These are phyloP conservation scores for Esox masquinongy DNA, from an alignment of 2,797 vertebrate genomes.

Conservation along the genomic window DNA sequence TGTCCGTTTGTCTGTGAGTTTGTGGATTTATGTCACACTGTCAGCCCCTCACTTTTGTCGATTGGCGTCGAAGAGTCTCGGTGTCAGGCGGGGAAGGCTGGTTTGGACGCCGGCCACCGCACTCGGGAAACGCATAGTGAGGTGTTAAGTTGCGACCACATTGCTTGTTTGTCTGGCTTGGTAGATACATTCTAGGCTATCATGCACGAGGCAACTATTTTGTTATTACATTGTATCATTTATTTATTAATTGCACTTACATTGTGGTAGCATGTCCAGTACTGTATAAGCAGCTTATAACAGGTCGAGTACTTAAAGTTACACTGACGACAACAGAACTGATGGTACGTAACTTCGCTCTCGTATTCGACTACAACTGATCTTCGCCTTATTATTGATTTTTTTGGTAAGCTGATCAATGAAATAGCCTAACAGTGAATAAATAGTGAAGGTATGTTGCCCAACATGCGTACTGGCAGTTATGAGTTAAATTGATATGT, in stretches of 20 bases:
- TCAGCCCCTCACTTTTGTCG: slow-evolving; percentile 32
- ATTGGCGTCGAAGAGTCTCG: slow-evolving; percentile 75
- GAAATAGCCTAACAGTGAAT: background rate
- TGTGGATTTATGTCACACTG: slow-evolving; percentile 19
- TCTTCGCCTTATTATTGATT: background rate
- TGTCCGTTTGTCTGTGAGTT: slow-evolving; percentile 29
- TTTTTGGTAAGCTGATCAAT: background rate
- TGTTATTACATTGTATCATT: background rate
- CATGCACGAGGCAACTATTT: background rate
- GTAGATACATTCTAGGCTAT: slow-evolving; percentile 27
- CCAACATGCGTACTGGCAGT: background rate
- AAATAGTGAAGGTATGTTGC: background rate
- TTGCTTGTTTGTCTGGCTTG: slow-evolving; percentile 34
- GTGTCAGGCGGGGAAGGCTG: slow-evolving; percentile 41
- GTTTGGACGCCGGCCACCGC: slow-evolving; percentile 60
- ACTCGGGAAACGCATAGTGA: slow-evolving; percentile 38
- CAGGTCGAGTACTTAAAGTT: background rate
- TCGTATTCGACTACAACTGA: background rate
- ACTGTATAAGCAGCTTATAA: background rate
- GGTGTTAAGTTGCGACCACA: slow-evolving; percentile 54
- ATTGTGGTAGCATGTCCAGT: background rate
- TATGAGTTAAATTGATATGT: background rate
- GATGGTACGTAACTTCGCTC: background rate
- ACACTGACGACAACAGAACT: background rate
- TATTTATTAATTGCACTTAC: background rate